Percentiles rank a stretch among this genome's conserved stretches.
These are phyloP conservation scores for Zapornia atra DNA, from an alignment of 2,113 vertebrate genomes.

Conservation along the genomic window DNA sequence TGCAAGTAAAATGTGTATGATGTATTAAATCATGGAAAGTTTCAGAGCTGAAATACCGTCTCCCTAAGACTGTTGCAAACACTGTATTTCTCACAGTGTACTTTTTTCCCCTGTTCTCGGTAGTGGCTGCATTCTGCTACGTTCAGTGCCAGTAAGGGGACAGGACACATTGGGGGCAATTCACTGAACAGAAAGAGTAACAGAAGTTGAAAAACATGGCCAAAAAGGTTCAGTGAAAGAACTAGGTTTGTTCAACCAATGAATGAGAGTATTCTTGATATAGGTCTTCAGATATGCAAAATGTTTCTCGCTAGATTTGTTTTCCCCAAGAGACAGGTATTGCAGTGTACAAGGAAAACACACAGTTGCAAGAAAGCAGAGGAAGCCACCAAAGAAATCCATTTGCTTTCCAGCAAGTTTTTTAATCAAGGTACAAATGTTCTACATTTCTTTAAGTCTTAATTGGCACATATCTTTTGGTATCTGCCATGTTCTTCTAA, in stretches of 20 bases:
- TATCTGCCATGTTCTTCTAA: background rate
- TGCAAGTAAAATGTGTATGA: background rate
- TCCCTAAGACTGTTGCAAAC: background rate
- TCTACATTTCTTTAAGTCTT: background rate
- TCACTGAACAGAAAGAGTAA: background rate
- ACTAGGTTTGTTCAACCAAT: rapidly evolving
- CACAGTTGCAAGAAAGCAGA: background rate
- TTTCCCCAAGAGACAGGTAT: background rate
- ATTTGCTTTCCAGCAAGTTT: background rate
- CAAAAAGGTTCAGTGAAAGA: background rate
- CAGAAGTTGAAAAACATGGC: background rate
- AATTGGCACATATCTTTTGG: background rate
- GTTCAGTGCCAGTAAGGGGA: background rate
- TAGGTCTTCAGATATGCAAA: background rate
- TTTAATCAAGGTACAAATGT: background rate
- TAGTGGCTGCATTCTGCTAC: background rate
- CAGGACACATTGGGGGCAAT: background rate
- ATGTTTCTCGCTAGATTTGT: background rate
- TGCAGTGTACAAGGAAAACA: background rate
- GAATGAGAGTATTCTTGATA: background rate
- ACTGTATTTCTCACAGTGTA: background rate
- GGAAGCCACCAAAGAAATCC: background rate
- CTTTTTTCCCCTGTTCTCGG: background rate
- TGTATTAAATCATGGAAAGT: background rate
- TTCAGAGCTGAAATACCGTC: background rate